These are phyloP conservation scores for Bos indicus DNA, from an alignment of 2,113 vertebrate species.

Conservation along the genomic window DNA sequence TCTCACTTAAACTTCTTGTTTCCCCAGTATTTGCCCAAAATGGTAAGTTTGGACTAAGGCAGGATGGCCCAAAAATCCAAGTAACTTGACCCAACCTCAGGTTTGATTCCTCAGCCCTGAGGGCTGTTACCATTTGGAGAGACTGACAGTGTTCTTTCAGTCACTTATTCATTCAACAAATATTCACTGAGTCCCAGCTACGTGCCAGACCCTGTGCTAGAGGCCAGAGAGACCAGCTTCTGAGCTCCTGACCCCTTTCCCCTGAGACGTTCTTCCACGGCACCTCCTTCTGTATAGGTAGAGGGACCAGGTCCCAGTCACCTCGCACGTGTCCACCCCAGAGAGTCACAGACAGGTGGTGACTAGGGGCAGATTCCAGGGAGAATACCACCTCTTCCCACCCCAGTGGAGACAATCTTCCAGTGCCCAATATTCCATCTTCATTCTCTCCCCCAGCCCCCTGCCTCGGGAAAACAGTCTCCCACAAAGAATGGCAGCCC, in stretches of 20 bases:
- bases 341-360: background rate
- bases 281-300: background rate
- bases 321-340: accelerated
- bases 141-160: background rate
- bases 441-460: conserved; percentile 74
- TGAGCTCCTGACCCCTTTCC: background rate
- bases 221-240: background rate
- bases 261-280: background rate
- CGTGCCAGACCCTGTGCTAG: background rate
- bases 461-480: conserved; percentile 79
- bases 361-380: background rate
- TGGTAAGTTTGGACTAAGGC: background rate
- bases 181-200: background rate
- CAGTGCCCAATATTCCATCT: background rate
- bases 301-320: background rate
- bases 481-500: conserved; percentile 92
- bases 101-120: background rate
- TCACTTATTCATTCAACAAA: background rate
- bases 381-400: background rate
- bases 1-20: background rate
- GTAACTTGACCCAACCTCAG: background rate
- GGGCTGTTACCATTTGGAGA: background rate
- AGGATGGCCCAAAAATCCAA: background rate
- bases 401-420: background rate
- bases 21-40: background rate